Conservation (phyloP, 2,797 vertebrate species). For the Phoxinus dragarum region DNA sequence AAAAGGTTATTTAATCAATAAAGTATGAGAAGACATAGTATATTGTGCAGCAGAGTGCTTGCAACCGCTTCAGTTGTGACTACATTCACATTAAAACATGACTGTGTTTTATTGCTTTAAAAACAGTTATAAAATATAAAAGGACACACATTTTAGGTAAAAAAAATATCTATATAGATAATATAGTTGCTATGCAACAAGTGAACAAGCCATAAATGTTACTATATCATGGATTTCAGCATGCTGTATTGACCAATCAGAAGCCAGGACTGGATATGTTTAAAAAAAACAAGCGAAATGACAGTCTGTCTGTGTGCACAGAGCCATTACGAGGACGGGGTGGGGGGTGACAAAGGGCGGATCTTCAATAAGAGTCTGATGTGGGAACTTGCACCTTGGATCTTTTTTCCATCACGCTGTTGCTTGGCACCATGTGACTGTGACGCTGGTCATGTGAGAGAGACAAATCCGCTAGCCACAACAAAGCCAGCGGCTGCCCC, state of each 20-base stretch:
- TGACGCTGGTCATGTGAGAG: conserved; percentile 81
- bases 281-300: conserved; percentile 20
- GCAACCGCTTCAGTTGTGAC: no score
- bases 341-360: conserved; percentile 19
- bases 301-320: conserved; percentile 21
- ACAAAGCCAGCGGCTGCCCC: conserved; percentile 82
- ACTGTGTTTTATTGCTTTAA: neutral
- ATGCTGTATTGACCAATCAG: conserved; percentile 15
- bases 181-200: neutral
- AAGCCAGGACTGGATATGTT: neutral
- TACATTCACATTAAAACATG: neutral
- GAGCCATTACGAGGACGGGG: neutral
- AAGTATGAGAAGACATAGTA: neutral
- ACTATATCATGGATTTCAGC: neutral
- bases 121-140: neutral
- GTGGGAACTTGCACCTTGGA: conserved; percentile 39
- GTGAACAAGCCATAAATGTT: neutral
- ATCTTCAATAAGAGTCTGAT: conserved; percentile 36
- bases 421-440: conserved; percentile 79
- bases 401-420: conserved; percentile 33
- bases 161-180: neutral
- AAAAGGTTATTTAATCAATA: neutral
- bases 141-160: neutral
- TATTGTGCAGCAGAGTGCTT: neutral
- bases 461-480: conserved; percentile 84